Base-by-base conservation (phyloP, 2,888 invertebrate genomes). In the Seira ritae region DNA sequence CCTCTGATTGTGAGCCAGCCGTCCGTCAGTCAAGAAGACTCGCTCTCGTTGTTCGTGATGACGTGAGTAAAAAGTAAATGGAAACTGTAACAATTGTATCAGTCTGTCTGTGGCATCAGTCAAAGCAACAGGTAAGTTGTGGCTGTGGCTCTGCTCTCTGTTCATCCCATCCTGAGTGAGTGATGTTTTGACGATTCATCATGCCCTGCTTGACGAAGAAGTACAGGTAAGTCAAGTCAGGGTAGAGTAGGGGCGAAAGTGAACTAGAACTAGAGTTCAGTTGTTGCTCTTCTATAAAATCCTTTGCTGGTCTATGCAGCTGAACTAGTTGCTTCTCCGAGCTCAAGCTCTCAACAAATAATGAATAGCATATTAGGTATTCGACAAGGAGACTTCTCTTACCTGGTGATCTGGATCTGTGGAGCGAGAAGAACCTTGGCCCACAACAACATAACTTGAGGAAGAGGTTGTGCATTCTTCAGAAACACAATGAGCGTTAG, bases 371-470 rank as follows among this genome's bases (percentile, higher is more conserved):
- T 70, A 69, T 50, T 62, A 68, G 68, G 65, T 66, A 60, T 70
- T 50, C 42, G 60, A 70, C 37, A 67, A 70, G 68, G 20, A 70
- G 20, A 19, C 42, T 42, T 24, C 71, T 70, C 24, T 73, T 67
- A 72, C 74, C 80, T 84, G 85, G 78, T 87, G 86, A 87, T 87
- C 85, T 86, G 86, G 85, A 86, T 85, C 85, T 84, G 68, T 85
- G 84, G 85, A 84, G 87, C 87, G 84, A 84, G 84, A 78, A 87
- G 82, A 85, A 87, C 87, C 87, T 87, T 87, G 87, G 86, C 87
- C 86, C 84, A 86, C 79, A 82, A 75, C 81, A 87, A 78, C 80
- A n/a, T n/a, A n/a, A n/a, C n/a, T n/a, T n/a, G 81, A 86, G 84
- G 84, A 81, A 82, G 82, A 77, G 80, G 75, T 76, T 86, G 84